Base-by-base conservation (phyloP, 1,140 invertebrate genomes). In the Batillaria attramentaria region DNA sequence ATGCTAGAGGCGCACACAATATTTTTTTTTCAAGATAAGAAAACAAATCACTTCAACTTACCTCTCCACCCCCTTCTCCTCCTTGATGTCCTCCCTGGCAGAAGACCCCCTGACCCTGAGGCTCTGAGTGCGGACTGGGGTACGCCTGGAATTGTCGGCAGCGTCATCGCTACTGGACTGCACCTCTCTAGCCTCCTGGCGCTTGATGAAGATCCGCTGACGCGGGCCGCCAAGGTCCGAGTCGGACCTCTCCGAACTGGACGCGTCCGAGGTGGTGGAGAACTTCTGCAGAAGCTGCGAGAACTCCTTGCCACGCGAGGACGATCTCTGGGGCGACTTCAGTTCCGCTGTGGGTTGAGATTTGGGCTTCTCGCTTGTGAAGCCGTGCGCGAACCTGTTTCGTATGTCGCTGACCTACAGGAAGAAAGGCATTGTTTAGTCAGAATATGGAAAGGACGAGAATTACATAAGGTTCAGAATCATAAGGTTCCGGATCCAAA, bases 241-340 rank as follows among this genome's bases (percentile, higher is more conserved):
- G 43, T 81, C 77, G 3, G 77, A 79, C 31, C 69, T 66, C 31
- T 83, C 79, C 5, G 82, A 81, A 46, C 79, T 79, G 57, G 82
- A 84, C 0, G 66, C 42, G 24, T 84, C 83, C 1, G 83, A 84
- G 28, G 6, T 70, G 35, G 78, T 70, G 35, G 83, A 84, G 68
- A 84, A 84, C 65, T 82, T 84, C 35, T 80, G 76, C 5, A 84
- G 68, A 1, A 84, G 79, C 46, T 78, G 79, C 24, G 50, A 65
- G 50, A 84, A 80, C 16, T 84, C 77, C 33, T 77, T 79, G 16
- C 77, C 43, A 2, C 77, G 41, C 10, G 35, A 62, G 50, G 75
- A 57, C 10, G 54, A 57, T 28, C 60, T 74, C 35, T 13, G 10
- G 10, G 31, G 10, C 10, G 1, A 18, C 18, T 74, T 31, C 20